These are phyloP conservation scores for Amiota communis DNA, from an alignment of 2,888 invertebrate genomes.

Conservation along the genomic window DNA sequence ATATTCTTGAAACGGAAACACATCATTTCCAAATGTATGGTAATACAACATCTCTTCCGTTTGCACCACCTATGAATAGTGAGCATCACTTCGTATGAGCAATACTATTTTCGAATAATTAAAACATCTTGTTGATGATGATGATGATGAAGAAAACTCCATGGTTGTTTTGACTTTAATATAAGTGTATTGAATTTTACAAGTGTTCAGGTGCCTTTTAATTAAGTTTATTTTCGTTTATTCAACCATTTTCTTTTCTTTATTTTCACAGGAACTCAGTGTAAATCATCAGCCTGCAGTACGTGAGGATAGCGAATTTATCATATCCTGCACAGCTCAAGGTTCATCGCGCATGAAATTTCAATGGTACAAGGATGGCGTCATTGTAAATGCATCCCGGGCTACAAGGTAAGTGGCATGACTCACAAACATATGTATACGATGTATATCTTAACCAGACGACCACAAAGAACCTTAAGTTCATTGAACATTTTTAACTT, in stretches of 20 bases:
- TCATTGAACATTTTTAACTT: too few species aligned
- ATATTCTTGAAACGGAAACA: not conserved
- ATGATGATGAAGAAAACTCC: too few species aligned
- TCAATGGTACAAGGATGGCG: slow-evolving; percentile 87
- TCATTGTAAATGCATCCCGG: slow-evolving; percentile 82
- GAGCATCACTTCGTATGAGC: not conserved
- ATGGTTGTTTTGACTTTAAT: too few species aligned
- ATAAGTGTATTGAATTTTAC: too few species aligned
- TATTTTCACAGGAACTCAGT: slow-evolving; percentile 73
- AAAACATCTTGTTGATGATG: not conserved
- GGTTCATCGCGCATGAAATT: slow-evolving; percentile 84
- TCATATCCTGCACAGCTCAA: slow-evolving; percentile 84
- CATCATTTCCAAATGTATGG: slow-evolving; percentile 13
- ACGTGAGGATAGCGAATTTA: slow-evolving; percentile 84
- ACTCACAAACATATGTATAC: not conserved
- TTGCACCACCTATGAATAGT: not conserved
- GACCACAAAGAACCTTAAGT: too few species aligned
- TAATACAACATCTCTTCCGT: not conserved
- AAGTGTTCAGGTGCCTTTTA: not conserved
- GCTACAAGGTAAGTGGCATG: slow-evolving; percentile 78
- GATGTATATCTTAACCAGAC: too few species aligned
- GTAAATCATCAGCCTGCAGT: slow-evolving; percentile 75
- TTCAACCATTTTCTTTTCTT: slow-evolving; percentile 25
- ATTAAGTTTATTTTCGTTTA: slow-evolving; percentile 30
- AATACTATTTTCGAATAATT: slow-evolving; percentile 4